phyloP scores from a whole-genome alignment of 2,113 vertebrate species.

The Zosterops hypoxanthus region DNA sequence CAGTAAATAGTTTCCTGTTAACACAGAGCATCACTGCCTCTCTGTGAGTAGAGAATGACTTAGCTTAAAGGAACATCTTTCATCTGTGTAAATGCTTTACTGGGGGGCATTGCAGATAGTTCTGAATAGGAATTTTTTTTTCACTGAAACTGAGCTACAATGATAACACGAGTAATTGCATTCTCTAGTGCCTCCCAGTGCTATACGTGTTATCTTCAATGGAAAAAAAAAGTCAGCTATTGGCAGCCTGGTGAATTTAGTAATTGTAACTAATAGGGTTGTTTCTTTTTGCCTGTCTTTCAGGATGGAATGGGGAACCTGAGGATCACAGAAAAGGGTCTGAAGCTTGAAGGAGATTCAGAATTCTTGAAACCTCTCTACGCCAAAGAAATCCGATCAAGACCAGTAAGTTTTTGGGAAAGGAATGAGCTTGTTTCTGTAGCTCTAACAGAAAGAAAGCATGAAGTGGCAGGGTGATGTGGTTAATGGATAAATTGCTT shows the following conservation, averaged over 20 bases:
- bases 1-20: constrained; percentile 40
- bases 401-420: constrained; percentile 84
- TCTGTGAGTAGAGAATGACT: not conserved
- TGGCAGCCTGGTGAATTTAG: constrained; percentile 33
- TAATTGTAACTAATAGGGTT: constrained; percentile 55
- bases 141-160: constrained; percentile 18
- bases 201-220: not conserved
- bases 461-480: not conserved
- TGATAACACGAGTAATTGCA: constrained; percentile 44
- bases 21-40: not conserved
- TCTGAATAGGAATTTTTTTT: constrained; percentile 9
- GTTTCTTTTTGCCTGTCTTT: constrained; percentile 52
- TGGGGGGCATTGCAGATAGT: not conserved
- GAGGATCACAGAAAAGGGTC: constrained; percentile 96
- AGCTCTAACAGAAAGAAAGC: not conserved
- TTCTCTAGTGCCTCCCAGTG: constrained; percentile 42
- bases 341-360: constrained; percentile 95
- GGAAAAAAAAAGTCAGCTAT: not conserved
- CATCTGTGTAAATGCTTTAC: constrained; percentile 20
- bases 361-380: constrained; percentile 99
- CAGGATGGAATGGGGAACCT: constrained; percentile 99
- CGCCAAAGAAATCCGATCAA: constrained; percentile 99
- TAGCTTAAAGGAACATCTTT: constrained; percentile 18
- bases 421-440: not conserved
- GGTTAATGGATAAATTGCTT: not conserved